phyloP scores from a whole-genome alignment of 2,797 vertebrate species.

The Rhadinocentrus ornatus region DNA sequence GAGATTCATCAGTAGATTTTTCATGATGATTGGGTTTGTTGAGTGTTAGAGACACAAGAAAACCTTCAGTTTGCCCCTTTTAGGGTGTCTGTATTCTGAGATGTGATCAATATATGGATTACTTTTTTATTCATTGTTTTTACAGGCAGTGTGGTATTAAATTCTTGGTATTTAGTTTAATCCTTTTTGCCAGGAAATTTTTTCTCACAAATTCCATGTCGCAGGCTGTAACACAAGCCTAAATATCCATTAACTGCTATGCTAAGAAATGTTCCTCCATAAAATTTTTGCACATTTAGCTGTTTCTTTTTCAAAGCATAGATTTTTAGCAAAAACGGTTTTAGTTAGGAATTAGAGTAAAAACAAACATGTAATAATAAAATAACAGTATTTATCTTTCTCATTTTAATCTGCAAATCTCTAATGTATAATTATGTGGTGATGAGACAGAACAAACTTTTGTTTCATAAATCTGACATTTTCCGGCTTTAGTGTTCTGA shows the following conservation, averaged over 20 bases:
- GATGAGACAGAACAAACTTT: no score
- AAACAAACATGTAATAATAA: no score
- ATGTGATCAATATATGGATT: neutral
- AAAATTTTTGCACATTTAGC: neutral
- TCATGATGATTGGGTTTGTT: neutral
- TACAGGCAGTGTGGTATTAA: neutral
- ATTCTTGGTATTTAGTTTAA: neutral
- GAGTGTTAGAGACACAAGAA: neutral
- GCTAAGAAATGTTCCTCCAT: neutral
- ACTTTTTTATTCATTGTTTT: neutral
- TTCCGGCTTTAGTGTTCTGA: neutral
- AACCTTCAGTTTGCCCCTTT: neutral
- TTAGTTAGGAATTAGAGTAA: no score
- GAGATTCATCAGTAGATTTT: neutral
- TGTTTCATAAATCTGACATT: neutral
- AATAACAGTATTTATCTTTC: neutral
- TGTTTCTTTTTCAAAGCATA: no score
- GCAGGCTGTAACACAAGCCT: neutral
- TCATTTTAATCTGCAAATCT: neutral
- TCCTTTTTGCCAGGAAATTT: neutral
- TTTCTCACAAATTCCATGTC: neutral
- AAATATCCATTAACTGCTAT: neutral
- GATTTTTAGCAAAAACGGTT: no score
- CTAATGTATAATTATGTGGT: neutral
- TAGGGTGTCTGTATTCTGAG: neutral